A percentile compares a stretch with the other conserved stretches of the same genome.
Conservation (phyloP, 1,140 invertebrate genomes). For the Atta colombica region DNA sequence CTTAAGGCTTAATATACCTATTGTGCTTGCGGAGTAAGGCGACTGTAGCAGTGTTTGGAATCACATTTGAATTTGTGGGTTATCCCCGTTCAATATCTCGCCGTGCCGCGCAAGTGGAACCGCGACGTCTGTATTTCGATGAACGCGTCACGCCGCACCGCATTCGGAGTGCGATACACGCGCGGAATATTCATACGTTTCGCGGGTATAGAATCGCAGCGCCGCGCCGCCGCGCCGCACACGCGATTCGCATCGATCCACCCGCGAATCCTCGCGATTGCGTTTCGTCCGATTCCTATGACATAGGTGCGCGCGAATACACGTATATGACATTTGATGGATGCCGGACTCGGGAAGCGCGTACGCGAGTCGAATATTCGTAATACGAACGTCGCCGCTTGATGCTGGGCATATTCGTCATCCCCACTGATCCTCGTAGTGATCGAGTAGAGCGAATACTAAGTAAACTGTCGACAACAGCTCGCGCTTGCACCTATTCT, state of each 20-base stretch:
- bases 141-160: background rate
- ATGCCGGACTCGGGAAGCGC: background rate
- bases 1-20: no score
- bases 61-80: background rate
- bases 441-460: constrained; percentile 31
- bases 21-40: no score
- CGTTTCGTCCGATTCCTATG: background rate
- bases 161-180: constrained; percentile 37
- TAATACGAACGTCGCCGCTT: constrained; percentile 1
- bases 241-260: constrained; percentile 35
- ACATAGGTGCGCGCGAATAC: constrained; percentile 10
- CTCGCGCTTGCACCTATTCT: background rate
- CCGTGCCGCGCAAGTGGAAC: background rate
- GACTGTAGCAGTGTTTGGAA: background rate
- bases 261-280: constrained; percentile 32
- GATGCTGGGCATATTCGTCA: constrained; percentile 12
- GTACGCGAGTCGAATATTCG: constrained; percentile 42
- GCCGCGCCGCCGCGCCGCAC: background rate
- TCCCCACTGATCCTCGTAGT: background rate
- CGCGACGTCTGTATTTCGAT: background rate
- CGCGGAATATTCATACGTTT: constrained; percentile 52
- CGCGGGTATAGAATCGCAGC: constrained; percentile 1
- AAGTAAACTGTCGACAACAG: constrained; percentile 12
- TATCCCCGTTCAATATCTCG: background rate
- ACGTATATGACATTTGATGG: constrained; percentile 35